These are phyloP conservation scores for Hemaris fuciformis DNA, from an alignment of 2,888 invertebrate species.

Conservation along the genomic window DNA sequence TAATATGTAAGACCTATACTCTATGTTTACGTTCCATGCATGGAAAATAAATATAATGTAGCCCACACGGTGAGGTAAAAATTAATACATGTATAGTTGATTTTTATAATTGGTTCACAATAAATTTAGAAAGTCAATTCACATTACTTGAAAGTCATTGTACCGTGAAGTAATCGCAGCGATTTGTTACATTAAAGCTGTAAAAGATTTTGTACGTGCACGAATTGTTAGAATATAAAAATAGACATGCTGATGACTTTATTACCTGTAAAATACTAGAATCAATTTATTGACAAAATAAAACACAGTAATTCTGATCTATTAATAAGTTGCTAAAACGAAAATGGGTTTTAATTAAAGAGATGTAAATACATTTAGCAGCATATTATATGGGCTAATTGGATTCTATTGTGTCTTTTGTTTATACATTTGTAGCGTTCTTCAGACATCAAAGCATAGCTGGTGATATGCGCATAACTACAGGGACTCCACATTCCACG, in stretches of 20 bases:
- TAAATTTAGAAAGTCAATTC: not conserved
- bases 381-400: conserved; percentile 51
- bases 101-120: not conserved
- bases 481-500: conserved; percentile 55
- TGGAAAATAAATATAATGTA: no score
- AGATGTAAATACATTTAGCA: conserved; percentile 11
- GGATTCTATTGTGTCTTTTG: conserved; percentile 39
- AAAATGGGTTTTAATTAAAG: not conserved
- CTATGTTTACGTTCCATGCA: no score
- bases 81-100: not conserved
- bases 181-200: not conserved
- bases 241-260: not conserved
- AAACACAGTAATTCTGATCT: not conserved
- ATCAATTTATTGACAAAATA: not conserved
- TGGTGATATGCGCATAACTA: conserved; percentile 48
- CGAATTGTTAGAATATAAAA: not conserved
- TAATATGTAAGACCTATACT: no score
- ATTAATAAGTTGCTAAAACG: not conserved
- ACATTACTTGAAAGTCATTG: not conserved
- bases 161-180: not conserved
- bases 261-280: not conserved
- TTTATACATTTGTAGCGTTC: conserved; percentile 42
- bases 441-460: conserved; percentile 53
- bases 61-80: no score
- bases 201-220: not conserved